Conservation (phyloP, 2,797 vertebrate species). For the Peromyscus eremicus region DNA sequence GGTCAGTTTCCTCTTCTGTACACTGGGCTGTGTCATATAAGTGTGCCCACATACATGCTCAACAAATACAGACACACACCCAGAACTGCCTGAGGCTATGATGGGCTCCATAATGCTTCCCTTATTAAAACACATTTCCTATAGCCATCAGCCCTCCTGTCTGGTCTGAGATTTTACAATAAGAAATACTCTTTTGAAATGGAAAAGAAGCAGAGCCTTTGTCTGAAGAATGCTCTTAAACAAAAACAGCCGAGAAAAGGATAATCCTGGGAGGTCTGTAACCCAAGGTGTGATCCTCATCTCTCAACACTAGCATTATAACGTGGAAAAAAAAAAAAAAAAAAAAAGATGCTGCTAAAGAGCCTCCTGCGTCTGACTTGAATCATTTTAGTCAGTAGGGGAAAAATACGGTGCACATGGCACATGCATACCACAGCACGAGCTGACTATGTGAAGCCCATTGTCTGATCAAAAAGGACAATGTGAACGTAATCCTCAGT, state of each 20-base stretch:
- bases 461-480: constrained; percentile 74
- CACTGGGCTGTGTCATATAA: neutral
- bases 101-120: neutral
- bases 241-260: constrained; percentile 69
- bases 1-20: neutral
- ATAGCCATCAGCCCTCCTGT: neutral
- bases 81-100: neutral
- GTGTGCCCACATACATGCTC: neutral
- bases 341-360: constrained; percentile 44
- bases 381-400: constrained; percentile 76
- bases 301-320: constrained; percentile 69
- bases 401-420: constrained; percentile 53
- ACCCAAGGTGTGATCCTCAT: constrained; percentile 52
- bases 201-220: constrained; percentile 65
- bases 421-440: neutral
- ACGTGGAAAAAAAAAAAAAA: neutral
- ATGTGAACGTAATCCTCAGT: constrained; percentile 52
- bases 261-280: constrained; percentile 42
- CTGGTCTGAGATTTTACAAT: constrained; percentile 65
- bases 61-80: neutral
- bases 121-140: constrained; percentile 60
- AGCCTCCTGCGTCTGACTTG: constrained; percentile 70
- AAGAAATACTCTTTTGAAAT: constrained; percentile 76
- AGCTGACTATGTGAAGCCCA: constrained; percentile 15
- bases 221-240: constrained; percentile 71